A percentile compares a stretch with the other conserved stretches of the same genome.
Evolutionary conservation across 2,888 invertebrate species (phyloP).

Genomic region (Aelia acuminata): DNA sequence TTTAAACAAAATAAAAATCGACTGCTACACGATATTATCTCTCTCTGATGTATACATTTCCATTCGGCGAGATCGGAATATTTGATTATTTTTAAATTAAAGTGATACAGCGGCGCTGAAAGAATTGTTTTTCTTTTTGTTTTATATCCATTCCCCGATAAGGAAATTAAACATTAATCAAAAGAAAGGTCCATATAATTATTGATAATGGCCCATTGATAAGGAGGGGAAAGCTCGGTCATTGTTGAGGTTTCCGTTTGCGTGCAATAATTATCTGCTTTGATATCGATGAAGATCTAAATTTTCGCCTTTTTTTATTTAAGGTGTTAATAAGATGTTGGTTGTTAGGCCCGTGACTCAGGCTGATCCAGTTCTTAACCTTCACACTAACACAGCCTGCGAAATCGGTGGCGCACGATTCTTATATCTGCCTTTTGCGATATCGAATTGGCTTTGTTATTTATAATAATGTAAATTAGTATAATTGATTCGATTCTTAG

Average conservation of each 20-base stretch:
- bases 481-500: background rate
- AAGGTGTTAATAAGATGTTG: background rate
- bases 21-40: background rate
- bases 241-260: background rate
- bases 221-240: background rate
- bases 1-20: background rate
- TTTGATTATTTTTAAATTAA: conserved; percentile 14
- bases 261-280: background rate
- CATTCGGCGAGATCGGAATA: background rate
- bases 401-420: background rate
- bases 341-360: too few species aligned
- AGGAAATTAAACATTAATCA: conserved; percentile 31
- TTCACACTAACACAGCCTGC: background rate
- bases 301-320: background rate
- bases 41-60: background rate
- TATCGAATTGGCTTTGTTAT: background rate
- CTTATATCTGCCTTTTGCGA: background rate
- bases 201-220: background rate
- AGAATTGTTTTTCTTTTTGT: background rate
- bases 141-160: background rate
- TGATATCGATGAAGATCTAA: background rate
- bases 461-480: background rate
- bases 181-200: conserved; percentile 29
- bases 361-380: background rate
- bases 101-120: background rate